Conservation (phyloP, 2,888 invertebrate genomes). For the Fissipunctia ypsillon region DNA sequence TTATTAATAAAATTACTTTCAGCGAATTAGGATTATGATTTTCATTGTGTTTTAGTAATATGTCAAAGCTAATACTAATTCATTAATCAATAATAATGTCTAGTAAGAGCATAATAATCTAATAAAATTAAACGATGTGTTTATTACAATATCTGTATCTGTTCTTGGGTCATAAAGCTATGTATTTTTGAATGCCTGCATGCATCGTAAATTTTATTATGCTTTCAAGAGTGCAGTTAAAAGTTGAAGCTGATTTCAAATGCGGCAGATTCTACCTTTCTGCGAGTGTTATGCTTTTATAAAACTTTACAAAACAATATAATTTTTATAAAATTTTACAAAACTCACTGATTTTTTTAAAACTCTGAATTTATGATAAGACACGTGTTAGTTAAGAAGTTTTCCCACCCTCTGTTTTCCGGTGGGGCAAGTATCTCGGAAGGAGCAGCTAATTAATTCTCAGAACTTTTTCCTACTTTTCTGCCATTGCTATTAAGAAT, state of each 20-base stretch:
- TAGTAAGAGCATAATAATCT: background rate
- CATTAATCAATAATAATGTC: background rate
- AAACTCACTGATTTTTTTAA: background rate
- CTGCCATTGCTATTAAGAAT: no score
- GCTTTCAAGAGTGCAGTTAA: conserved; percentile 68
- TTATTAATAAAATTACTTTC: conserved; percentile 6
- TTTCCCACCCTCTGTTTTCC: background rate
- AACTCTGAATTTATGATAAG: background rate
- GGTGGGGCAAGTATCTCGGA: background rate
- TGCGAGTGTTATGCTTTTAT: conserved; percentile 21
- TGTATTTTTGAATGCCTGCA: conserved; percentile 67
- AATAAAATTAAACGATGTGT: conserved; percentile 17
- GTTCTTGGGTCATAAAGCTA: conserved; percentile 63
- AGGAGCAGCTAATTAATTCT: background rate
- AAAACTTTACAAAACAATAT: background rate
- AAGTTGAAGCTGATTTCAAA: conserved; percentile 66
- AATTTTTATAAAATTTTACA: no score
- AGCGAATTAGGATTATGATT: conserved; percentile 20
- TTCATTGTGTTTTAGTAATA: conserved; percentile 8
- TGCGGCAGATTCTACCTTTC: conserved; percentile 27
- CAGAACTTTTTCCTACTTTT: background rate
- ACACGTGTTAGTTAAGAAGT: background rate
- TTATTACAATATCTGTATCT: conserved; percentile 44
- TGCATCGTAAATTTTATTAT: conserved; percentile 73
- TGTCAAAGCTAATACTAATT: conserved; percentile 12